Base-by-base conservation (phyloP, 2,797 vertebrate genomes). In the Xenentodon cancila region DNA sequence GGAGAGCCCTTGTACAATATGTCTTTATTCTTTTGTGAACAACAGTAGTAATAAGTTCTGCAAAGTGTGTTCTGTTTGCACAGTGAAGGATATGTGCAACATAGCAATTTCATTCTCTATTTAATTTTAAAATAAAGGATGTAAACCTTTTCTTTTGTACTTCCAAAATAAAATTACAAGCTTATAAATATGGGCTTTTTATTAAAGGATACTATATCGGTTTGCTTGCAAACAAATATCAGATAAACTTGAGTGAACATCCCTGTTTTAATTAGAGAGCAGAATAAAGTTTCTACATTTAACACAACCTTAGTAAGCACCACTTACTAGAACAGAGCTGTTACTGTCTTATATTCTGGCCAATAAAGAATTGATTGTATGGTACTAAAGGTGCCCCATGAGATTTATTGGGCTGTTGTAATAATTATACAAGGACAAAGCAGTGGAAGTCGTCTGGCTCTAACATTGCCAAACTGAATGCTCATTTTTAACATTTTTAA, bases 301-400 rank as follows among this genome's bases (percentile, higher is more conserved):
- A 44, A 27, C 20, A 25, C 20, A 21, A 49, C 34, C 25, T 9
- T 53, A 9, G 12, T 43, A 53, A 32, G n/a, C 4, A 34, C 6
- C 3, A 16, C 9, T 21, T 12, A 12, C 21, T 34, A 7, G 7
- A 49, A 46, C 40, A 53, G 30, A 20, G 15, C 27, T 27, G 40
- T 40, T 50, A 61, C 55, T 59, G 50, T 53, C 53, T 66, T 37
- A 25, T 62, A 21, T 45, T 63, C 40, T 37, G 47, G 43, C 46
- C 34, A 57, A 25, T 16, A 22, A 42, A 61, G 21, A 58, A 51
- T 20, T 57, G 48, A 52, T 65, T 53, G 19, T 9, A 37, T 17
- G 25, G 25, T 49, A 19, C 52, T 52, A 13, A 56, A 43, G 21
- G 49, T 21, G 44, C 49, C 21, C 45, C 53, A 1, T 17, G 34